Conservation (phyloP, 2,113 vertebrate genomes). For the Triplophysa tibetana region DNA sequence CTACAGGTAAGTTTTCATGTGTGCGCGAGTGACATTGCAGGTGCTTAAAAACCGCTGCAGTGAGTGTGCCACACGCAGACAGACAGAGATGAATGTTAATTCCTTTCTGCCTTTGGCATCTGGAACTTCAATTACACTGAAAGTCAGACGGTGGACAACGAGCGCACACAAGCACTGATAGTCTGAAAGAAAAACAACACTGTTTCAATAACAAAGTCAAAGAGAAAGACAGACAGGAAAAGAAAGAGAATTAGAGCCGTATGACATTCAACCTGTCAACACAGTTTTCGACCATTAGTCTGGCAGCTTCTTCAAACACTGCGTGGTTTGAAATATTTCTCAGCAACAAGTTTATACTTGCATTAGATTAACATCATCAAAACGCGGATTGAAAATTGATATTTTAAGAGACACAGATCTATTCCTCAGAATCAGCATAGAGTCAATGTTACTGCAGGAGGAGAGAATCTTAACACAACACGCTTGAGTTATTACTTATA, state of each 20-base stretch:
- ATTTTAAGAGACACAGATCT: background rate
- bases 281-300: background rate
- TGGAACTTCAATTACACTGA: constrained; percentile 34
- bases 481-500: background rate
- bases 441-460: background rate
- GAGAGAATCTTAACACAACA: constrained; percentile 2
- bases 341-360: background rate
- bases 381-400: background rate
- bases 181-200: constrained; percentile 26
- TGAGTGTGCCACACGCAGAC: background rate
- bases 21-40: background rate
- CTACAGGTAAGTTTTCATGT: background rate
- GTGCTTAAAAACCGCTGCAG: background rate
- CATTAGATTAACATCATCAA: background rate
- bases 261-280: constrained; percentile 22
- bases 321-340: background rate
- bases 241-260: background rate
- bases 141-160: constrained; percentile 14
- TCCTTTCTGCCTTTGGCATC: constrained; percentile 25
- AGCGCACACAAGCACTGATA: constrained; percentile 13
- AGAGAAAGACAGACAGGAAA: background rate
- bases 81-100: constrained; percentile 15
- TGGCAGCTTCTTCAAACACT: background rate
- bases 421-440: background rate
- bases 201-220: constrained; percentile 31